Evolutionary conservation across 2,888 invertebrate genomes (phyloP), one percentile per base, ranked within the genome.

Genomic region (Chelonus formosanus): DNA sequence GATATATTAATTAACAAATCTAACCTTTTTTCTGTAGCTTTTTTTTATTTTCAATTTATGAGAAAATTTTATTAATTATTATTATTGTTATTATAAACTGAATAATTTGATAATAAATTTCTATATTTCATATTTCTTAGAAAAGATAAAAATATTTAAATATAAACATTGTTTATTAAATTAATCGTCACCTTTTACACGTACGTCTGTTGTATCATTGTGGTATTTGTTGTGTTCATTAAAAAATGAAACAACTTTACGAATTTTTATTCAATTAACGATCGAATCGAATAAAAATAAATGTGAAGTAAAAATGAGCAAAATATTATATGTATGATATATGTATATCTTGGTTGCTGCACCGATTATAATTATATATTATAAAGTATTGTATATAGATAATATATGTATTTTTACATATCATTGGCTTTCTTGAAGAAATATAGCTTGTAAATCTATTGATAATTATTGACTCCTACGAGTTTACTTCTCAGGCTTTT

Each of bases 361-460:
- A 82, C 80, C 77, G 78, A 75, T 74, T 67, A 78, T 79, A 81
- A 20, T 20, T 20, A 20, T 20, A 20, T 20, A 20, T 80, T 78
- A 78, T 81, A 80, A 80, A 82, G 75, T 79, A 82, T 80, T 81
- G 82, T 83, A 82, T 69, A 82, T 83, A 83, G 77, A 80, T 79
- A 78, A 74, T 76, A 77, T 81, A 81, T 83, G 83, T 83, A 83
- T 83, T 83, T 83, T 83, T 82, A 81, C 83, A 83, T 82, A 83
- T 82, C 82, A 83, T 81, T 78, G 80, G 82, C 81, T 79, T 81
- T 82, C 78, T 79, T 79, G 73, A 75, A 69, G 78, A 76, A 81
- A 74, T 71, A 71, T 73, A 74, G 71, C 69, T 70, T 70, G 68
- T 65, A 72, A 64, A 63, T 71, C 62, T 73, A 20, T 20, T 20